Evolutionary conservation across 2,113 vertebrate genomes (phyloP), one percentile per base, ranked within the genome.

Genomic region (Scartelaos histophorus): DNA sequence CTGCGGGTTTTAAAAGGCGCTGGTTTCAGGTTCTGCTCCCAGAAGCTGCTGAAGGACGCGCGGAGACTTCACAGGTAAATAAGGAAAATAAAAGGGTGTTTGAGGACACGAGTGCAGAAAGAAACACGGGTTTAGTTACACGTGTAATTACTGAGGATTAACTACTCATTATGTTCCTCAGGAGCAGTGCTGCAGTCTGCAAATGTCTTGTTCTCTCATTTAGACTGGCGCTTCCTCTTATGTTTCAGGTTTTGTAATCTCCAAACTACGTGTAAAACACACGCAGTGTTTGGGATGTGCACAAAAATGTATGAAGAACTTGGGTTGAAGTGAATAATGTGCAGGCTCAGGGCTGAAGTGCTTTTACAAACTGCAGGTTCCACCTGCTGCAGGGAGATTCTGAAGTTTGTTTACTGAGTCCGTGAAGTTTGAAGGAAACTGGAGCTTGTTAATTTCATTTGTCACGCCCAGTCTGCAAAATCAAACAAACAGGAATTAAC

Each of bases 1-100:
- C 79, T 90, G 10, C 77, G 87, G 71, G 62, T 78, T 9, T n/a
- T 90, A 49, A 85, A 75, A 45, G 66, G 53, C 0, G 69, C 70
- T 15, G 38, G 78, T 16, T 25, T 71, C 1, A 82, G 56, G 38
- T 82, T 74, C 1, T 71, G 80, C 1, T 45, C 73, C 0, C 34
- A 75, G 22, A 74, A 72, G 38, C 71, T 78, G 70, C 45, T 85
- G 17, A 74, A 78, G 46, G 82, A 73, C 80, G 34, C 68, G n/a
- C 82, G 87, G 65, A 70, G 73, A 38, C 77, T 87, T 10, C 90
- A 93, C 88, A 91, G 92, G 93, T 94, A 19, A 73, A 21, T 10
- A 56, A 22, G 9, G 12, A 9, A 25, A 15, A 57, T 13, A 13
- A 7, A 13, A 9, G n/a, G 10, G 13, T 1, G 25, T 25, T 24